These are phyloP conservation scores for Acleris cristana DNA, from an alignment of 2,888 invertebrate species.

Conservation along the genomic window DNA sequence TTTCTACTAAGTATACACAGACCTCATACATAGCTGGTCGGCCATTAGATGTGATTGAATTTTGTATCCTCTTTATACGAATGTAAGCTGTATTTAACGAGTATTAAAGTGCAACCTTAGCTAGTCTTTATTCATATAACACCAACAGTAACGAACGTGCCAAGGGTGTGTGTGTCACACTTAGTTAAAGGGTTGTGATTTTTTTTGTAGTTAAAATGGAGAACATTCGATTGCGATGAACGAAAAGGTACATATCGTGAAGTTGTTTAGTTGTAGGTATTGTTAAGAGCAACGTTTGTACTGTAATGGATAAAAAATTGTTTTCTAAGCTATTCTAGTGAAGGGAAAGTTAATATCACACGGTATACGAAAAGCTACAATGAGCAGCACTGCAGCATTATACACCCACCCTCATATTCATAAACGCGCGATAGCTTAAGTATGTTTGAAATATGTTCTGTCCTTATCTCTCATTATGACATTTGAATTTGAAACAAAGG, in stretches of 20 bases:
- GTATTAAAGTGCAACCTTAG: slow-evolving; percentile 46
- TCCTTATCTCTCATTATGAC: no score
- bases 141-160: slow-evolving; percentile 52
- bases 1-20: no score
- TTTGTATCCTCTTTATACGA: slow-evolving; percentile 46
- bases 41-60: slow-evolving; percentile 33
- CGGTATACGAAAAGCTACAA: neutral
- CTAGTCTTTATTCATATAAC: slow-evolving; percentile 48
- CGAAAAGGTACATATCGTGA: slow-evolving; percentile 67
- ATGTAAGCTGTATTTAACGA: slow-evolving; percentile 40
- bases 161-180: slow-evolving; percentile 45
- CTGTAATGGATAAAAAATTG: slow-evolving; percentile 3
- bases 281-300: slow-evolving; percentile 28
- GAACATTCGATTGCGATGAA: slow-evolving; percentile 47
- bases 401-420: neutral
- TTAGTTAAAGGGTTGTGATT: slow-evolving; percentile 68
- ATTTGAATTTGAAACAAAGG: no score
- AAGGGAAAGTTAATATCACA: neutral
- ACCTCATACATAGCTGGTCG: slow-evolving; percentile 12
- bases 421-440: no score
- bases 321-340: slow-evolving; percentile 9
- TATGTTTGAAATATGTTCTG: no score
- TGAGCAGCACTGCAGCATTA: slow-evolving; percentile 9
- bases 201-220: slow-evolving; percentile 47
- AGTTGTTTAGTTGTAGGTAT: slow-evolving; percentile 60